phyloP scores from a whole-genome alignment of 2,797 vertebrate genomes.

The Ctenopoma multispine region DNA sequence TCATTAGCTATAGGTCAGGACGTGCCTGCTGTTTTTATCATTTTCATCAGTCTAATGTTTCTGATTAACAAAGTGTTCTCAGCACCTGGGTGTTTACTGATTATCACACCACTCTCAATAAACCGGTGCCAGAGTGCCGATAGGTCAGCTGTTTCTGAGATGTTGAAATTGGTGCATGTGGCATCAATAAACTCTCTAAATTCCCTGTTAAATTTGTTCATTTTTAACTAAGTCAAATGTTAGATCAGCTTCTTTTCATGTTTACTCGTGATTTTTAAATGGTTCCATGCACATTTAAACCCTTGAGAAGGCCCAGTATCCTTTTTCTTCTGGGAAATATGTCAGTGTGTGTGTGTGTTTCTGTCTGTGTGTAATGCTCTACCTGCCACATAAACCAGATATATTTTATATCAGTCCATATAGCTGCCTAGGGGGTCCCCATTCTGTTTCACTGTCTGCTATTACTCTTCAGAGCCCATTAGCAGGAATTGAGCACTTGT shows the following conservation, averaged over 20 bases:
- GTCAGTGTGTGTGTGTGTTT: too few relatives aligned
- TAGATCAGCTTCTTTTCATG: background rate
- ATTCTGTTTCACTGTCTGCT: constrained; percentile 17
- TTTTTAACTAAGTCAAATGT: background rate
- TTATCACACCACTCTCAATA: background rate
- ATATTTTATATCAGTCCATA: constrained; percentile 4
- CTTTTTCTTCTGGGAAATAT: too few relatives aligned
- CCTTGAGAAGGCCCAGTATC: too few relatives aligned
- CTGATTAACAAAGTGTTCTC: constrained; percentile 7
- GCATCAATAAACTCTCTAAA: constrained; percentile 11
- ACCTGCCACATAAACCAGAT: background rate
- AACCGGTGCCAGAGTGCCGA: background rate
- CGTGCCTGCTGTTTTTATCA: background rate
- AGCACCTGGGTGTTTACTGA: background rate
- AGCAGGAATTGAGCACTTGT: constrained; percentile 2
- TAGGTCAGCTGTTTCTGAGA: background rate
- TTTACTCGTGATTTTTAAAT: background rate
- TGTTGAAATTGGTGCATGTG: constrained; percentile 13
- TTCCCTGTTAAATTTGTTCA: background rate
- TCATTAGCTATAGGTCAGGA: too few relatives aligned
- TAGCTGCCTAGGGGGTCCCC: background rate
- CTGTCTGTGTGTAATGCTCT: too few relatives aligned
- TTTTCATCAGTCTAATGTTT: background rate
- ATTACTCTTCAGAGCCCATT: constrained; percentile 35
- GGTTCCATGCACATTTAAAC: background rate